Evolutionary conservation across 2,797 vertebrate genomes (phyloP).

Genomic region (Malacoctenus gilli): DNA sequence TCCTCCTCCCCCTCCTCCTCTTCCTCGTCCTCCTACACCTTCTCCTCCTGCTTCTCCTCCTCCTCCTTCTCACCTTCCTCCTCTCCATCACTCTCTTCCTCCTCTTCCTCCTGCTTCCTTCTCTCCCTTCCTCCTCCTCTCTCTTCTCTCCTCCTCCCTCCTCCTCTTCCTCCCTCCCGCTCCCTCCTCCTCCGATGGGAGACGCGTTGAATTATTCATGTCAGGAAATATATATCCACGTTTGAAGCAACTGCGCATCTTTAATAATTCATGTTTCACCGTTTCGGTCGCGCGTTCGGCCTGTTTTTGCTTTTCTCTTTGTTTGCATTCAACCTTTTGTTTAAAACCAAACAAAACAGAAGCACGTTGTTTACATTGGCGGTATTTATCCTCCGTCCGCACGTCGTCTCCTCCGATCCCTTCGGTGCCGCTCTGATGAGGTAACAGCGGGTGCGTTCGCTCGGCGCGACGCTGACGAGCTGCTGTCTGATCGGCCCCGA

Average conservation of each 20-base stretch:
- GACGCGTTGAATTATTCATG: conserved; percentile 67
- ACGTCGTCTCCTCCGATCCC: not conserved
- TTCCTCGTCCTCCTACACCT: not conserved
- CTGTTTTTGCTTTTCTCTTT: not conserved
- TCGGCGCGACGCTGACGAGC: no score
- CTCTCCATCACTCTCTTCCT: not conserved
- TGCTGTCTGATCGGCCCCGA: not conserved
- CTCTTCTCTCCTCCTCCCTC: not conserved
- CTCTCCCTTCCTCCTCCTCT: no score
- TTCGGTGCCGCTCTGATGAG: no score
- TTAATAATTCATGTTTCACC: conserved; percentile 65
- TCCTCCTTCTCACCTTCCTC: not conserved
- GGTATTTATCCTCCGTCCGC: no score
- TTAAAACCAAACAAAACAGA: no score
- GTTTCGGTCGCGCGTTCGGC: no score
- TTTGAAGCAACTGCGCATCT: conserved; percentile 41
- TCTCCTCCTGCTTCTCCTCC: not conserved
- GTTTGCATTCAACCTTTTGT: no score
- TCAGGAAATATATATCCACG: conserved; percentile 52
- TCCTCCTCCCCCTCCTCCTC: not conserved
- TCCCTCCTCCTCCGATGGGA: conserved; percentile 3
- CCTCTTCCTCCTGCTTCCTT: conserved; percentile 3
- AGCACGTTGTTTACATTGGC: no score
- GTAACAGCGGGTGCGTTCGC: no score
- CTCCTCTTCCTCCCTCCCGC: not conserved